Evolutionary conservation across 1,140 invertebrate genomes (phyloP).

Genomic region (Dendroctonus valens): DNA sequence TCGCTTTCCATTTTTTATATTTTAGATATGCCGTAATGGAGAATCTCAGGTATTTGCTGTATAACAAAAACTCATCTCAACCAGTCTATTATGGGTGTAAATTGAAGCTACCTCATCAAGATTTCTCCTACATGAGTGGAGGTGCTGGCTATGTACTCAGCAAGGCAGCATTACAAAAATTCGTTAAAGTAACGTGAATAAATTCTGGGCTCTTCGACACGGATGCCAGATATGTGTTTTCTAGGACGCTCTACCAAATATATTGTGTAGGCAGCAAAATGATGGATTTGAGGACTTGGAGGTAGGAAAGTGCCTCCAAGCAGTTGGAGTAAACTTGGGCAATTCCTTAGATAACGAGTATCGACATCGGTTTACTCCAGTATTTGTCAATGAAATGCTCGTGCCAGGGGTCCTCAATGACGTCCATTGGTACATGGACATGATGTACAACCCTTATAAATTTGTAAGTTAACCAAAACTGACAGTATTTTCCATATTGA

Average conservation of each 20-base stretch:
- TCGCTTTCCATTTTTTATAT: too few species aligned
- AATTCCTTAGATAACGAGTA: conserved; percentile 82
- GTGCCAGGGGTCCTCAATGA: conserved; percentile 13
- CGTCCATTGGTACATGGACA: conserved; percentile 13
- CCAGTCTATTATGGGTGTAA: conserved; percentile 84
- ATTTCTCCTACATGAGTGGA: conserved; percentile 94
- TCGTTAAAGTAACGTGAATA: conserved; percentile 63
- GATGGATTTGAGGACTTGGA: conserved; percentile 89
- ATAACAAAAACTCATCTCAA: conserved; percentile 64
- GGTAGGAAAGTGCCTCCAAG: conserved; percentile 88
- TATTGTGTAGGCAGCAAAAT: conserved; percentile 64
- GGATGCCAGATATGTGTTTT: background rate
- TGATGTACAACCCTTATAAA: conserved; percentile 62
- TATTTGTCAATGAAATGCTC: conserved; percentile 62
- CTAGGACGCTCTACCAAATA: conserved; percentile 58
- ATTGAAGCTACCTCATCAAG: conserved; percentile 61
- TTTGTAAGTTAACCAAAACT: conserved; percentile 63
- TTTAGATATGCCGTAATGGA: conserved; percentile 85
- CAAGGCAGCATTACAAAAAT: conserved; percentile 68
- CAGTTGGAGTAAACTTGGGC: conserved; percentile 79
- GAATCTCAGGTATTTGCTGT: conserved; percentile 86
- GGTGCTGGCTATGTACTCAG: conserved; percentile 92
- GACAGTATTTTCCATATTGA: too few species aligned
- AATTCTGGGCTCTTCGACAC: background rate
- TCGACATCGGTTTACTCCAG: conserved; percentile 85